Evolutionary conservation across 2,113 vertebrate genomes (phyloP), one percentile per base, ranked within the genome.

Genomic region (Thalassarche chlororhynchos): DNA sequence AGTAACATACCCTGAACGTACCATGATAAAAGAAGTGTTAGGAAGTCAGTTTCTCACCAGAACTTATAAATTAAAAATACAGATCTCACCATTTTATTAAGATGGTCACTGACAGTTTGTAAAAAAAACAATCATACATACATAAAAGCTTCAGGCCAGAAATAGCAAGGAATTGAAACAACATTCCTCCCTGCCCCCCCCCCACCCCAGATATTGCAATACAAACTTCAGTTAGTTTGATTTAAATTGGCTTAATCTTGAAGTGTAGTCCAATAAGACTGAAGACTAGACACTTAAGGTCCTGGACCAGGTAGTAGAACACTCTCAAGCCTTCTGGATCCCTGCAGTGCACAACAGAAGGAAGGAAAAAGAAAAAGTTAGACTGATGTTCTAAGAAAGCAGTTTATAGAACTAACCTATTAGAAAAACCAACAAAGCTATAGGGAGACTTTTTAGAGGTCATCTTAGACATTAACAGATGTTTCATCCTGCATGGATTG

Each of bases 181-280:
- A 38, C 23, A 40, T 49, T 54, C 54, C 32, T 23, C 24, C 7
- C 3, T 14, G 31, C 25, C 26, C 15, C 47, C n/a, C 9, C 34
- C 3, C 14, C 44, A 20, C 21, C 29, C 52, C 47, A 7, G 66
- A 79, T 28, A 66, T 10, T 52, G 44, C 55, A 74, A n/a, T 69
- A 93, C 47, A 98, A 98, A 98, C 69, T 96, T 25, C 85, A 62
- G 77, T 81, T n/a, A 47, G 44, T 64, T 51, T 42, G 36, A 80
- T 82, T 98, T 99, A 99, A 98, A 99, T 99, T 42, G 99, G 99
- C 97, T 99, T 99, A 98, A 99, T 99, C 98, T 99, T 99, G 98
- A 99, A 99, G 94, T 99, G 99, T 69, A 99, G 99, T 79, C 99
- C 99, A 62, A 99, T 99, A 94, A 99, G 99, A 98, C 99, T 99